Percentiles rank a stretch among this genome's conserved stretches.
Conservation (phyloP, 2,888 invertebrate genomes). For the Lamellibrachia columna region DNA sequence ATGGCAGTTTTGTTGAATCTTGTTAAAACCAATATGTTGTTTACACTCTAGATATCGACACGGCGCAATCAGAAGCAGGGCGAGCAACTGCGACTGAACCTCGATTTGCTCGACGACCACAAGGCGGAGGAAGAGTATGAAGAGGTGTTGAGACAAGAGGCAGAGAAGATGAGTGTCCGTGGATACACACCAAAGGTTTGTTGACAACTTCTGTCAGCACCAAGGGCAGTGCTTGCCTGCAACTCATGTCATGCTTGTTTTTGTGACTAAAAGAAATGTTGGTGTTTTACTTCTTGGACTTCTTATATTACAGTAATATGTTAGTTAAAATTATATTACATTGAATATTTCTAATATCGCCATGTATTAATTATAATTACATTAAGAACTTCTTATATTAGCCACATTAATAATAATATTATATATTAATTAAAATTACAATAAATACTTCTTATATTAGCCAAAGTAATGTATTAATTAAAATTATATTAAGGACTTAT, state of each 20-base stretch:
- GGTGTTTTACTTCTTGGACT: background rate
- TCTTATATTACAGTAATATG: background rate
- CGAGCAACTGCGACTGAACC: slow-evolving; percentile 42
- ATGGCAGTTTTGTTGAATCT: too few relatives aligned
- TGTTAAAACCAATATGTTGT: background rate
- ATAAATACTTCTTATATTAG: too few relatives aligned
- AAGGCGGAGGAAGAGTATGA: slow-evolving; percentile 56
- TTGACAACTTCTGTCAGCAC: background rate
- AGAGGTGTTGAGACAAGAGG: slow-evolving; percentile 56
- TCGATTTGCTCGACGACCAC: slow-evolving; percentile 50
- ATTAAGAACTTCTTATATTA: background rate
- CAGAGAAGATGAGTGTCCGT: slow-evolving; percentile 51
- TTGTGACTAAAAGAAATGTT: background rate
- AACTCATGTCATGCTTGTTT: background rate
- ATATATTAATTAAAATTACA: background rate
- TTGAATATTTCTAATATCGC: too few relatives aligned
- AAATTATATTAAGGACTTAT: too few relatives aligned
- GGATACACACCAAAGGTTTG: slow-evolving; percentile 54
- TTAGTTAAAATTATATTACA: too few relatives aligned
- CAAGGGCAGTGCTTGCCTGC: background rate
- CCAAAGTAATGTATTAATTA: too few relatives aligned
- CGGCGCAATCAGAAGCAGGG: slow-evolving; percentile 44
- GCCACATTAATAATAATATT: background rate
- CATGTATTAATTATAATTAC: too few relatives aligned
- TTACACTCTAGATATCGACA: slow-evolving; percentile 47